Evolutionary conservation across 1,140 invertebrate genomes (phyloP), one percentile per base, ranked within the genome.

Genomic region (Lanistes nyassanus): DNA sequence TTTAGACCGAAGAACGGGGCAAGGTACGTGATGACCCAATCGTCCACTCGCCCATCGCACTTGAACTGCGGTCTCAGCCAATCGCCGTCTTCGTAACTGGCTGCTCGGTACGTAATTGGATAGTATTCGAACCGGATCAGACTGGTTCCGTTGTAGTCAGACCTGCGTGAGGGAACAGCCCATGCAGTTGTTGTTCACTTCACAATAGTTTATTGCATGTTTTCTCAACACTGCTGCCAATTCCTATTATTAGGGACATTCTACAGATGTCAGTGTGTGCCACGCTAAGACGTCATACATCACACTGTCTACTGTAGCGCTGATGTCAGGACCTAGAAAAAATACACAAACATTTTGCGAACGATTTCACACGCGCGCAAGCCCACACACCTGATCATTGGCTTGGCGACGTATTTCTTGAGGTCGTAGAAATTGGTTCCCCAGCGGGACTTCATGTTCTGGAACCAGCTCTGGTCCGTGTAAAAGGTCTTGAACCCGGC

Each of bases 1-100:
- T 98, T 97, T 94, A 94, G 96, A 71, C 97, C 97, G 89, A 99
- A 99, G 92, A 99, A 99, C 70, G 97, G 97, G 70, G 94, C 94
- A 68, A 95, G 94, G 91, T 98, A 99, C 55, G 95, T 97, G 78
- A 99, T 93, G 79, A 98, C 92, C 98, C 97, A 99, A 90, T 96
- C 96, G 83, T 96, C 94, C 39, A 90, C 82, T 9, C 88, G 95
- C 55, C 96, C 96, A 83, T 95, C 91, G 90, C 98, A 99, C 90
- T 98, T 97, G 88, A 95, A 99, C 85, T 96, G 96, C 4, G 98
- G 97, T 81, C 93, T 90, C 58, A 95, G 94, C 98, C 98, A 99
- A 86, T 95, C 93, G 13, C 97, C 97, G 88, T 99, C 85, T 67
- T 89, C 84, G 81, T 88, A 88, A 11, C 71, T 78, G 16, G 87